Evolutionary conservation across 2,888 invertebrate species (phyloP).

Genomic region (Himalopsyche japonica): DNA sequence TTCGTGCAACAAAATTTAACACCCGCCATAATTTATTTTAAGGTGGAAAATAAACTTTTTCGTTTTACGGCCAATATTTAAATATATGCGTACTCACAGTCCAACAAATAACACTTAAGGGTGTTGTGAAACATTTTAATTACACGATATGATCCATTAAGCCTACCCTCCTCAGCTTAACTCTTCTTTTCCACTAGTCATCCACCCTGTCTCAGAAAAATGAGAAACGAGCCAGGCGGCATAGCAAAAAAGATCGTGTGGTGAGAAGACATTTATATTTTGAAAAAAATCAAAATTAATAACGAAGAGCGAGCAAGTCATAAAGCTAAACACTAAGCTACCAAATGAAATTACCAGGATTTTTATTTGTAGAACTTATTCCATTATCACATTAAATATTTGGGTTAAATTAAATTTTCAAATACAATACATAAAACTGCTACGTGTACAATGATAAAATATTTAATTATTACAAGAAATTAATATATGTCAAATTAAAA

Average conservation of each 20-base stretch:
- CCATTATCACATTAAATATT: too few species aligned
- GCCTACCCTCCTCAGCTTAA: not conserved
- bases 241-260: not conserved
- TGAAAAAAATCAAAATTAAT: too few species aligned
- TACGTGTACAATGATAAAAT: too few species aligned
- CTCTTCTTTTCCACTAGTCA: not conserved
- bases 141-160: constrained; percentile 9
- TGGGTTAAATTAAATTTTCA: too few species aligned
- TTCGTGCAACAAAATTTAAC: not conserved
- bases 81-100: not conserved
- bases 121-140: constrained; percentile 6
- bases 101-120: not conserved
- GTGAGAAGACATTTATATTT: too few species aligned
- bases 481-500: too few species aligned
- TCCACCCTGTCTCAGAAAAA: not conserved
- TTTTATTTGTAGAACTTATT: too few species aligned
- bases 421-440: too few species aligned
- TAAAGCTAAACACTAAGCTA: too few species aligned
- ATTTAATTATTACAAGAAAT: too few species aligned
- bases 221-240: not conserved
- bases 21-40: not conserved
- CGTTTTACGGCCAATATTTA: not conserved
- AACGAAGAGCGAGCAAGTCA: too few species aligned
- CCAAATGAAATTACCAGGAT: too few species aligned
- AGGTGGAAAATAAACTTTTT: not conserved